Base-by-base conservation (phyloP, 2,797 vertebrate genomes). In the Paratrypauchen microcephalus region DNA sequence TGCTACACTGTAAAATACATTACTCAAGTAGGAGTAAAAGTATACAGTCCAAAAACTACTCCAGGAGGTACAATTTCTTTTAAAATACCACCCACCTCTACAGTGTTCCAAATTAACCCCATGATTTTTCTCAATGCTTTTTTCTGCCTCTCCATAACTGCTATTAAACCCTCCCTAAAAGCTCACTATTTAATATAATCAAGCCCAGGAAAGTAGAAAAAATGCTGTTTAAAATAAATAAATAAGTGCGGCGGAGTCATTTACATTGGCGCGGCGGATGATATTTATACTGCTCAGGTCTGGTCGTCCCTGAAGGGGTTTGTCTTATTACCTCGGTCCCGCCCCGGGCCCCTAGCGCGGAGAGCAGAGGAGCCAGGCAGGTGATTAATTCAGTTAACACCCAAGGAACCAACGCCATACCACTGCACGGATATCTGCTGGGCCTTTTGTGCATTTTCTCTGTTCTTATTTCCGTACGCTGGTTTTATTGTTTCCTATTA, bases 221-320 rank as follows among this genome's bases (percentile, higher is more conserved):
- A 60, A 61, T 85, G 86, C 83, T 73, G 16, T n/a, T 65, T 52
- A 21, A 64, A 95, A 95, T 94, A 90, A 90, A 93, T 86, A 92
- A 91, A 91, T 83, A 93, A 93, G 87, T 89, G 59, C 23, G 39
- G 80, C 68, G 77, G 62, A 80, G 93, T 95, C 95, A 99, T 98
- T 98, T 99, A 95, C 97, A 98, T 98, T 97, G 96, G 95, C 95
- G 96, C 95, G 95, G 96, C 95, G 94, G 95, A 95, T 97, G 95
- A 96, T 97, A 97, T 98, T 97, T 96, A 96, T 95, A 95, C 94
- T 63, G 61, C 61, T 96, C 91, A 82, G 93, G 94, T 88, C 92
- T 88, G 92, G 63, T 89, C 89, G 92, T 96, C 95, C 95, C 96
- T 95, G 93, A 96, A 96, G 95, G 63, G 96, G 94, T 93, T 94